Evolutionary conservation across 2,797 vertebrate genomes (phyloP), one percentile per base, ranked within the genome.

Genomic region (Rhabdomys pumilio): DNA sequence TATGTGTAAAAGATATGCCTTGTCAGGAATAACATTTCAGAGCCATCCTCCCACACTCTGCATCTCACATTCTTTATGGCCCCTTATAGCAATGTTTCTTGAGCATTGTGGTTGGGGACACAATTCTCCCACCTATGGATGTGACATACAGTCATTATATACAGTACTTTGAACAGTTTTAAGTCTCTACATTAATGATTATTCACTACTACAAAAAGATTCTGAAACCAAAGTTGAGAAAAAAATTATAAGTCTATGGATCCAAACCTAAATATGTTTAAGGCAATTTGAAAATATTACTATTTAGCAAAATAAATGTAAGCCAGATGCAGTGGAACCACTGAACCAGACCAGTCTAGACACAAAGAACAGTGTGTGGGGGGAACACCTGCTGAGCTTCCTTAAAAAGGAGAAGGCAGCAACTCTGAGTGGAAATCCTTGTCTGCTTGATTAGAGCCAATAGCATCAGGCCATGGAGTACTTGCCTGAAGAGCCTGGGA

Each of bases 351-450:
- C 53, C 20, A 81, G 20, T 24, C 53, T 38, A 24, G 19, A 0
- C 31, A 57, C 11, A 57, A 80, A 55, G 6, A 80, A 55, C 19
- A 55, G 4, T 57, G 69, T n/a, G 20, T 57, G 38, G 5, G 19
- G 1, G 19, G 7, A n/a, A 57, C 11, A 38, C 3, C 11, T 38
- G 11, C 2, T 81, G 34, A 1, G 20, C 2, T n/a, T 19, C 2
- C 34, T 20, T 14, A 38, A 2, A 38, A 34, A 38, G 19, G 14
- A 81, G 19, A 38, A 20, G 13, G 9, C 79, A 81, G 6, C 34
- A 20, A 38, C 20, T 24, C 24, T 6, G 34, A 10, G n/a, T 5
- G 20, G 2, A 22, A 80, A 19, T 55, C 2, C 77, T n/a, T 6
- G 19, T 38, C 20, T 24, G 20, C 53, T 12, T 38, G n/a, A 55